Evolutionary conservation across 2,888 invertebrate genomes (phyloP).

Genomic region (Eulithis testata): DNA sequence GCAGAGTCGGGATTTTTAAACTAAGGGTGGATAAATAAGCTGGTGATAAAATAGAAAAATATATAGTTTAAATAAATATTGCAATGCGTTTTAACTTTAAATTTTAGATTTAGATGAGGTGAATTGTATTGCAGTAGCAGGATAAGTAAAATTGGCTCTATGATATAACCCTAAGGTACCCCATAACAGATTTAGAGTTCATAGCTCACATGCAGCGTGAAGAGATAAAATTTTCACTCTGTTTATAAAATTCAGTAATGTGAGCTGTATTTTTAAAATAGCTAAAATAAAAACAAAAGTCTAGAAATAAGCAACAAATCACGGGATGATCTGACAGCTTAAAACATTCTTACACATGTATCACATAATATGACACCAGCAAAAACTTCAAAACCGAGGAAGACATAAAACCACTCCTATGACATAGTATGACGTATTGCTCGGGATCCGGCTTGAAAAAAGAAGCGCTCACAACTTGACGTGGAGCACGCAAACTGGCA

Average conservation of each 20-base stretch:
- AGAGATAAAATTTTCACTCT: too few species aligned
- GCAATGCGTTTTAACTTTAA: not conserved
- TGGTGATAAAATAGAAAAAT: constrained; percentile 7
- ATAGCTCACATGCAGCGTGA: too few species aligned
- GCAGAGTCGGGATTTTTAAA: constrained; percentile 32
- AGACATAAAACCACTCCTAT: constrained; percentile 62
- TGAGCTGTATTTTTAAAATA: too few species aligned
- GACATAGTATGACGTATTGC: constrained; percentile 68
- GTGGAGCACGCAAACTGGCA: constrained; percentile 18
- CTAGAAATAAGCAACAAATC: constrained; percentile 9
- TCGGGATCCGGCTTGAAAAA: constrained; percentile 66
- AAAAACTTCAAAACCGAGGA: constrained; percentile 52
- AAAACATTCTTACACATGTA: constrained; percentile 25
- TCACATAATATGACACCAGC: constrained; percentile 28
- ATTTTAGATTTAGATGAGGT: constrained; percentile 3
- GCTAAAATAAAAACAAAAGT: not conserved
- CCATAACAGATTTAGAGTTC: too few species aligned
- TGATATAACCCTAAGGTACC: too few species aligned
- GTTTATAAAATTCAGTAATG: too few species aligned
- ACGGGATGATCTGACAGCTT: constrained; percentile 11
- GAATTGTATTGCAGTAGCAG: not conserved
- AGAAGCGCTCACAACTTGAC: constrained; percentile 64
- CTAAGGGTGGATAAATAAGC: constrained; percentile 23
- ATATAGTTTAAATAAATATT: constrained; percentile 3
- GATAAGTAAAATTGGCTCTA: too few species aligned